Percentiles rank a stretch among this genome's conserved stretches.
These are phyloP conservation scores for Stegodyphus mimosarum DNA, from an alignment of 1,140 invertebrate species.

Conservation along the genomic window DNA sequence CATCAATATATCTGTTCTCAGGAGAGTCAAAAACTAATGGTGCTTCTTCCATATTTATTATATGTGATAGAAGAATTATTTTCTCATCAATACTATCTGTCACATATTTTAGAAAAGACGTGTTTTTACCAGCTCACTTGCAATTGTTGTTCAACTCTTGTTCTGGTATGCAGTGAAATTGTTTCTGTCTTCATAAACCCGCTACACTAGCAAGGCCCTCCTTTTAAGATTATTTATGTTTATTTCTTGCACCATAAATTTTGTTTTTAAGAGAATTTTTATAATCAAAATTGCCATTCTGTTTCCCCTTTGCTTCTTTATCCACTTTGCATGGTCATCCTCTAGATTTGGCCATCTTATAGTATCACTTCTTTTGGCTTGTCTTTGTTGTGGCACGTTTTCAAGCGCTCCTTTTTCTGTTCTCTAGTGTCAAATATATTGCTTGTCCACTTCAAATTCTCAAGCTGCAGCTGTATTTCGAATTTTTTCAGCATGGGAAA, in stretches of 20 bases:
- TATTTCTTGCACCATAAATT: background rate
- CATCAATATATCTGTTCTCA: no score
- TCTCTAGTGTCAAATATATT: background rate
- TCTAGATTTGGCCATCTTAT: background rate
- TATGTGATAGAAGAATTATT: no score
- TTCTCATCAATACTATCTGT: no score
- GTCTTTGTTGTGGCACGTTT: background rate
- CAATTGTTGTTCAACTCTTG: no score
- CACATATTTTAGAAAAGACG: no score
- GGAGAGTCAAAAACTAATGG: no score
- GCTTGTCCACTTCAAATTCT: background rate
- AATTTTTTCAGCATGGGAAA: background rate
- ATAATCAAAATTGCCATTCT: background rate
- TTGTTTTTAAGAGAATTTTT: background rate
- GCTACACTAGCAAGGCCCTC: background rate
- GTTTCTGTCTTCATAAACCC: background rate
- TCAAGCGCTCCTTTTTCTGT: background rate
- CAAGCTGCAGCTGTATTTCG: background rate
- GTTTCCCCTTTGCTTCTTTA: background rate
- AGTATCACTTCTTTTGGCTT: background rate
- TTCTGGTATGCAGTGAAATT: background rate
- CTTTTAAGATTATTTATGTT: background rate
- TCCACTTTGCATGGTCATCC: background rate
- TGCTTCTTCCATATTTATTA: no score
- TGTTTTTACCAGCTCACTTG: no score